Conservation (phyloP, 2,797 vertebrate species). For the Agapornis canus region DNA sequence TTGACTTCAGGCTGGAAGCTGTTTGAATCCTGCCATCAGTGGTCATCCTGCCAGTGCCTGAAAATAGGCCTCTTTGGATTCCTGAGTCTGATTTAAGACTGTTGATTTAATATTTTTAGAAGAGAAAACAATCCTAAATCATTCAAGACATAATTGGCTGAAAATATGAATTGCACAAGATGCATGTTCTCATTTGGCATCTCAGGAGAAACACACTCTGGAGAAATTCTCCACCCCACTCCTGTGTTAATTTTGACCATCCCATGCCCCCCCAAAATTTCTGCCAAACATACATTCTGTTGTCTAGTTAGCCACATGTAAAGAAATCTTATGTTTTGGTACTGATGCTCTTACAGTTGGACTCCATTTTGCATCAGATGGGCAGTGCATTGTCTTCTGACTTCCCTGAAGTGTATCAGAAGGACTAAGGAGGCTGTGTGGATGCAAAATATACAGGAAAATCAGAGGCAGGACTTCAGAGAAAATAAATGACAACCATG, state of each 20-base stretch:
- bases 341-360: neutral
- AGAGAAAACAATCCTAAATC: slow-evolving; percentile 27
- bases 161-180: neutral
- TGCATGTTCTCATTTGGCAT: neutral
- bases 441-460: neutral
- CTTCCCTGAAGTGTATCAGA: neutral
- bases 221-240: neutral
- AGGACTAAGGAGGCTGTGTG: neutral
- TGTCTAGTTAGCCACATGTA: neutral
- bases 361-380: neutral
- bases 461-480: neutral
- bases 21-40: neutral
- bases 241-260: neutral
- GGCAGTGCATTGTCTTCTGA: neutral
- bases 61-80: slow-evolving; percentile 42
- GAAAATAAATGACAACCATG: neutral
- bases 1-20: neutral
- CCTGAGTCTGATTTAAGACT: slow-evolving; percentile 19
- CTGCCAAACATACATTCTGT: neutral
- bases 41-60: neutral
- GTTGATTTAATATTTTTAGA: slow-evolving; percentile 57
- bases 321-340: neutral
- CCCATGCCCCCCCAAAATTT: fast-evolving
- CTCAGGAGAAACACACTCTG: neutral
- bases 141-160: neutral